Evolutionary conservation across 1,140 invertebrate species (phyloP).

Genomic region (Megalonaias nervosa): DNA sequence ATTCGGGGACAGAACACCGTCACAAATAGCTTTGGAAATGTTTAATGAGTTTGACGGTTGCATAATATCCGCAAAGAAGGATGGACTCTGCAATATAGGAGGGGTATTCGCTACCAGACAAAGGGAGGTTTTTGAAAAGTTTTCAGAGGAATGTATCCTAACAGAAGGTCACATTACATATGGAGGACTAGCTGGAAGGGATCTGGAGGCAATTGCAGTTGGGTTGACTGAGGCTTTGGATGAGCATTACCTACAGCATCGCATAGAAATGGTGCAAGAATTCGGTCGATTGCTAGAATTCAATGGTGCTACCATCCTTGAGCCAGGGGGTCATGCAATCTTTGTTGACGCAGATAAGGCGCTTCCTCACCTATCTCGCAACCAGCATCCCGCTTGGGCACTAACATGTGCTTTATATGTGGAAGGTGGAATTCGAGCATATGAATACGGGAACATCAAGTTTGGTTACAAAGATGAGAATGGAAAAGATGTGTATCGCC

Average conservation of each 20-base stretch:
- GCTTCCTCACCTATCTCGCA: background rate
- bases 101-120: conserved; percentile 23
- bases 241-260: conserved; percentile 24
- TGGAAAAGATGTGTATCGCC: no score
- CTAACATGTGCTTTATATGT: no score
- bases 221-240: conserved; percentile 31
- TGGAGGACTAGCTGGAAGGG: conserved; percentile 31
- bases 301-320: background rate
- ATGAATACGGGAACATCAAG: no score
- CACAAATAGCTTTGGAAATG: conserved; percentile 25
- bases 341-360: conserved; percentile 1
- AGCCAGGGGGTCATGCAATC: conserved; percentile 11
- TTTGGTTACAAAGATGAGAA: no score
- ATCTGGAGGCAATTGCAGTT: conserved; percentile 27
- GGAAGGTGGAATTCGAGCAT: no score
- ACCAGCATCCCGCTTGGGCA: no score
- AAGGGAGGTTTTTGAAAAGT: background rate
- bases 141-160: background rate
- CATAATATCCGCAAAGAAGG: conserved; percentile 34
- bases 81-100: conserved; percentile 31
- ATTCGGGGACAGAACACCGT: conserved; percentile 4
- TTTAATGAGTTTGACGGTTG: conserved; percentile 19
- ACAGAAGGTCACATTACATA: conserved; percentile 31
- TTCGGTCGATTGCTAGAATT: conserved; percentile 14
- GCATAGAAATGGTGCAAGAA: conserved; percentile 8